A percentile compares a stretch with the other conserved stretches of the same genome.
phyloP scores from a whole-genome alignment of 1,140 invertebrate genomes.

The Lepidurus arcticus region DNA sequence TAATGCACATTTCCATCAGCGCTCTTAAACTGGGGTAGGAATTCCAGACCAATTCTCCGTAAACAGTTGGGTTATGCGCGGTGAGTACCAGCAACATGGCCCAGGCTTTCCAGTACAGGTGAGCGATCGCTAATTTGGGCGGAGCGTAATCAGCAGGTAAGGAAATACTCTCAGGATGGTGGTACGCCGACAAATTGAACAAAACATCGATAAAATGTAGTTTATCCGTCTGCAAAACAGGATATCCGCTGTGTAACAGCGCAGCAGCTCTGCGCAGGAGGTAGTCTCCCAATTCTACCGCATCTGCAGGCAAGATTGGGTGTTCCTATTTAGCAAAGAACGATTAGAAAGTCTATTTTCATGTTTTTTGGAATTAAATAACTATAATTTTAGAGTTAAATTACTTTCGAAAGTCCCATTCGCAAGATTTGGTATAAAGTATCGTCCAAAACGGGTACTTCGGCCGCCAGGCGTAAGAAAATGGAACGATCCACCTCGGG shows the following conservation, averaged over 20 bases:
- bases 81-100: constrained; percentile 78
- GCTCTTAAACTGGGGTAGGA: constrained; percentile 86
- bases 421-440: constrained; percentile 72
- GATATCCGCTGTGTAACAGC: constrained; percentile 52
- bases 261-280: constrained; percentile 74
- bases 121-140: constrained; percentile 81
- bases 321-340: constrained; percentile 56
- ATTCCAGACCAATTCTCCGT: constrained; percentile 79
- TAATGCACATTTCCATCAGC: constrained; percentile 96
- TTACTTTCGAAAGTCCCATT: constrained; percentile 71
- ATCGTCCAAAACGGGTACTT: constrained; percentile 70
- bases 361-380: no score
- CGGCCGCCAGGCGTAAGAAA: constrained; percentile 73
- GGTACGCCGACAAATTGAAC: constrained; percentile 83
- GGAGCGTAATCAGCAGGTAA: constrained; percentile 76
- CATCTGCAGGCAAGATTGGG: constrained; percentile 69
- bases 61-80: constrained; percentile 82
- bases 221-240: constrained; percentile 63
- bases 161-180: constrained; percentile 85
- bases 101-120: constrained; percentile 93
- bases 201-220: constrained; percentile 81
- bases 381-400: background rate
- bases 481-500: constrained; percentile 73
- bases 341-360: background rate
- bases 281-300: constrained; percentile 76